Conservation (phyloP, 2,888 invertebrate species). For the Diabrotica balteata region DNA sequence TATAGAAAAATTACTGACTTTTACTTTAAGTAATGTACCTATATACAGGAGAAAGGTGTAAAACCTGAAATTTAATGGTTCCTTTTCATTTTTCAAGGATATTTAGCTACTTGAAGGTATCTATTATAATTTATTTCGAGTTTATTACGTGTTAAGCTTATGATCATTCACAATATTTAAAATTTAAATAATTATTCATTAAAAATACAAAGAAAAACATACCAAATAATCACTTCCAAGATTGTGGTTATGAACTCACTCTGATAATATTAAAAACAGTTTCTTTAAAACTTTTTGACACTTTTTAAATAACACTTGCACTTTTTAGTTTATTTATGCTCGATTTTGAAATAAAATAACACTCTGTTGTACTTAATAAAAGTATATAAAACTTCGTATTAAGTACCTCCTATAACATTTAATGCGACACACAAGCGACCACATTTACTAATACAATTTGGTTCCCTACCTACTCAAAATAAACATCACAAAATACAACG, state of each 20-base stretch:
- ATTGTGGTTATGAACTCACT: constrained; percentile 9
- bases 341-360: constrained; percentile 8
- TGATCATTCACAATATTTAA: too few relatives aligned
- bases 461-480: constrained; percentile 26
- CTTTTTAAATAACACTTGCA: constrained; percentile 13
- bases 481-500: constrained; percentile 26
- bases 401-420: constrained; percentile 16
- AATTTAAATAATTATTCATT: too few relatives aligned
- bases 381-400: constrained; percentile 13
- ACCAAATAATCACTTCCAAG: not conserved
- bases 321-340: constrained; percentile 1
- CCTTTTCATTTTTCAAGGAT: not conserved
- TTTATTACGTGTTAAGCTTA: too few relatives aligned
- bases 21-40: too few relatives aligned
- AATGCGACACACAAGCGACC: constrained; percentile 6
- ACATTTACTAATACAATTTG: constrained; percentile 17
- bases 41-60: too few relatives aligned
- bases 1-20: too few relatives aligned
- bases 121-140: too few relatives aligned
- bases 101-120: not conserved
- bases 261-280: constrained; percentile 5
- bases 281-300: not conserved
- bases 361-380: constrained; percentile 3
- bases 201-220: not conserved
- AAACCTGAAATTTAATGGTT: not conserved